A percentile compares a stretch with the other conserved stretches of the same genome.
phyloP scores from a whole-genome alignment of 1,140 invertebrate genomes.

The Thaumetopoea pityocampa region DNA sequence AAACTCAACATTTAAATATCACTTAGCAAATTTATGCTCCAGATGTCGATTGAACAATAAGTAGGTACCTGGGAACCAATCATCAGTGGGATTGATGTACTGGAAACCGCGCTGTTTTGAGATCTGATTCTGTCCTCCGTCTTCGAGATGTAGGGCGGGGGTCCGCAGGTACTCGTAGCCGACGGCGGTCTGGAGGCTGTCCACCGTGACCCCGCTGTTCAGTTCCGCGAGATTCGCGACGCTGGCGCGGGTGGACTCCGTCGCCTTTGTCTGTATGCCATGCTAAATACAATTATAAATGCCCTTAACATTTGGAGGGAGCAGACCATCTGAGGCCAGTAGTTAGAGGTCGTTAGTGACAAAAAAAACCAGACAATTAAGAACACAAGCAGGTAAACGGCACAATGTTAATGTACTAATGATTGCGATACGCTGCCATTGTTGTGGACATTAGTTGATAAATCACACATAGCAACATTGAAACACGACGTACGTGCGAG shows the following conservation, averaged over 20 bases:
- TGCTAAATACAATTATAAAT: conserved; percentile 68
- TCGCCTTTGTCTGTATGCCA: conserved; percentile 85
- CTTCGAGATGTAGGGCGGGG: conserved; percentile 78
- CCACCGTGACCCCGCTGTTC: conserved; percentile 81
- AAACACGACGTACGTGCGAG: conserved; percentile 14
- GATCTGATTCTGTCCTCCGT: conserved; percentile 81
- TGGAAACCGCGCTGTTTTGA: conserved; percentile 87
- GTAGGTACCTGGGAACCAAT: conserved; percentile 88
- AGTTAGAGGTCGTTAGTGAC: not conserved
- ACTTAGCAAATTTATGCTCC: too few relatives aligned
- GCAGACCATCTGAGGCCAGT: conserved; percentile 4
- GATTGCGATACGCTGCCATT: not conserved
- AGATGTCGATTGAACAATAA: too few relatives aligned
- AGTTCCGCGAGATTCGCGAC: conserved; percentile 87
- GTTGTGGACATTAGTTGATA: conserved; percentile 18
- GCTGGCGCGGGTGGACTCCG: conserved; percentile 86
- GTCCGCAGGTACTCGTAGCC: conserved; percentile 90
- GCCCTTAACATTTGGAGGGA: conserved; percentile 42
- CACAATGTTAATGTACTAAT: conserved; percentile 8
- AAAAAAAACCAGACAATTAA: conserved; percentile 5
- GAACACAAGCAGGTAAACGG: too few relatives aligned
- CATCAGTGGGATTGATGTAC: conserved; percentile 89
- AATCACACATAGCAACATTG: conserved; percentile 28
- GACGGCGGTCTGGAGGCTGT: conserved; percentile 82
- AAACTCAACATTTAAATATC: too few relatives aligned